Evolutionary conservation across 2,888 invertebrate species (phyloP).

Genomic region (Elegia similella): DNA sequence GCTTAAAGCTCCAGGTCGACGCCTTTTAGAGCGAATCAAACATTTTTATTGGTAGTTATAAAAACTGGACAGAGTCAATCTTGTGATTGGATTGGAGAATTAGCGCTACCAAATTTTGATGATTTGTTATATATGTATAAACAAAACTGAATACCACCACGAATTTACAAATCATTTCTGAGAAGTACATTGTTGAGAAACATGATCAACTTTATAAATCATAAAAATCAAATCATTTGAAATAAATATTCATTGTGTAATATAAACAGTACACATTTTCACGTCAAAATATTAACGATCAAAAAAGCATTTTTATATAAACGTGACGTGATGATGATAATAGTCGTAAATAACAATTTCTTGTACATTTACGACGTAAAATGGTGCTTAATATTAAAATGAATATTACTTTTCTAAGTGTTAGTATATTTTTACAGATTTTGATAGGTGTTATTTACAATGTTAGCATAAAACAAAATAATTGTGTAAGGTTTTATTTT

Average conservation of each 20-base stretch:
- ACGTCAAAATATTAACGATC: constrained; percentile 12
- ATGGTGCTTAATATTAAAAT: too few relatives aligned
- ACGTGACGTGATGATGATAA: not conserved
- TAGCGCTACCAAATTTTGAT: constrained; percentile 15
- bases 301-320: constrained; percentile 12
- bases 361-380: constrained; percentile 9
- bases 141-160: not conserved
- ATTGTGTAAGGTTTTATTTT: too few relatives aligned
- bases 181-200: not conserved
- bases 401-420: too few relatives aligned
- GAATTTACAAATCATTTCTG: not conserved
- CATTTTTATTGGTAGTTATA: constrained; percentile 51
- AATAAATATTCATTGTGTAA: not conserved
- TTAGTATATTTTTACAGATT: too few relatives aligned
- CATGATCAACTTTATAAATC: not conserved
- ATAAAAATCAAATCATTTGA: not conserved
- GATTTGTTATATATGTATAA: constrained; percentile 1
- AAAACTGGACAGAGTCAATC: constrained; percentile 40
- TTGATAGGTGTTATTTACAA: too few relatives aligned
- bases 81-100: constrained; percentile 19
- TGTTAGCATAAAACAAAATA: too few relatives aligned
- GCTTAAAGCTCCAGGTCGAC: constrained; percentile 43
- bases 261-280: constrained; percentile 2
- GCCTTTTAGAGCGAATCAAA: constrained; percentile 45
- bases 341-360: constrained; percentile 27